Evolutionary conservation across 1,140 invertebrate genomes (phyloP).

Genomic region (Melanaphis sacchari): DNA sequence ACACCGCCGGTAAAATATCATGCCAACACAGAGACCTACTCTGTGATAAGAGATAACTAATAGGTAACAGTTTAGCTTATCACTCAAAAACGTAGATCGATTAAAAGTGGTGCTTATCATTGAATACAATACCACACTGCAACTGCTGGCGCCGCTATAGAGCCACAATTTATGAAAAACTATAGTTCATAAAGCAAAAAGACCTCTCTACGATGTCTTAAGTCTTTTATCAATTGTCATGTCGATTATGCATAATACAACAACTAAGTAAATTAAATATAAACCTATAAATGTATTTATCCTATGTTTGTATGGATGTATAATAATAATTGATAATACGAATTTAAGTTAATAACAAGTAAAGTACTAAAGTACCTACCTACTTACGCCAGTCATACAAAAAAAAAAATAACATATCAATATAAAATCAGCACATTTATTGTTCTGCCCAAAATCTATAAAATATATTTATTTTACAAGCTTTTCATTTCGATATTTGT

Average conservation of each 20-base stretch:
- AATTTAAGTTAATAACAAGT: too few relatives aligned
- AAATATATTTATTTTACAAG: neutral
- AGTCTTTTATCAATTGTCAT: too few relatives aligned
- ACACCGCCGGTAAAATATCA: neutral
- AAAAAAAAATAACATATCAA: too few relatives aligned
- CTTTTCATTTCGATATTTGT: neutral
- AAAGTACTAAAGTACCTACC: too few relatives aligned
- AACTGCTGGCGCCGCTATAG: neutral
- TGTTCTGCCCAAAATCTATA: neutral
- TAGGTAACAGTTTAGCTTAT: constrained; percentile 6
- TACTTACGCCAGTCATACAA: neutral
- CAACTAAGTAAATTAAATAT: too few relatives aligned
- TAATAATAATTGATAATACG: too few relatives aligned
- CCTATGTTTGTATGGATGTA: too few relatives aligned
- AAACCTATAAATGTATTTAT: too few relatives aligned
- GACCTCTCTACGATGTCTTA: too few relatives aligned
- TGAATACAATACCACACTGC: neutral
- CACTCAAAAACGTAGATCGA: neutral
- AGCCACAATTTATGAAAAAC: neutral
- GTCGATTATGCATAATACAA: too few relatives aligned
- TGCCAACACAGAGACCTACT: neutral
- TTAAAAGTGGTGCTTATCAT: neutral
- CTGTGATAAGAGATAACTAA: neutral
- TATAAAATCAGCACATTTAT: neutral
- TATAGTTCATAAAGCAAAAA: too few relatives aligned